Evolutionary conservation across 2,888 invertebrate genomes (phyloP).

Genomic region (Plebejus anna): DNA sequence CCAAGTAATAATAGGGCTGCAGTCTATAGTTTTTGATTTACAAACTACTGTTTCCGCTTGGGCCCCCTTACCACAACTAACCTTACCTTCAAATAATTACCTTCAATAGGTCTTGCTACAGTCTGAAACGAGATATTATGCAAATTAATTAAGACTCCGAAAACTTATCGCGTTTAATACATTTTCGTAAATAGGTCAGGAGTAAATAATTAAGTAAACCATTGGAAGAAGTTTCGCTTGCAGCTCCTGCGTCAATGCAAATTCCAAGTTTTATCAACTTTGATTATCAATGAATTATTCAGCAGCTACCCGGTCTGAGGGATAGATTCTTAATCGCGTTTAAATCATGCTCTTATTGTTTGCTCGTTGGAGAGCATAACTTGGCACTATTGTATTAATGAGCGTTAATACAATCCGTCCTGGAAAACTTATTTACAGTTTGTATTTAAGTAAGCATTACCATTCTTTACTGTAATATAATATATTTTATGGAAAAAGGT

Average conservation of each 20-base stretch:
- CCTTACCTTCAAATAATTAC: background rate
- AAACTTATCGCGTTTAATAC: background rate
- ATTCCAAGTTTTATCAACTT: conserved; percentile 26
- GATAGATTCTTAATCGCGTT: conserved; percentile 21
- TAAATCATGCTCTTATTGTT: background rate
- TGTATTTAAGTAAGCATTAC: too few relatives aligned
- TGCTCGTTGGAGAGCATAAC: background rate
- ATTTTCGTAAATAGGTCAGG: conserved; percentile 20
- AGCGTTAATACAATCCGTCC: background rate
- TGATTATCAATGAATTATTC: conserved; percentile 27
- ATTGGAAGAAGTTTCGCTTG: conserved; percentile 15
- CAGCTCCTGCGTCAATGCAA: conserved; percentile 25
- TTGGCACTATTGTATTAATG: background rate
- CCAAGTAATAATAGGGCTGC: too few relatives aligned
- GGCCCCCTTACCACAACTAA: too few relatives aligned
- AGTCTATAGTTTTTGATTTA: too few relatives aligned
- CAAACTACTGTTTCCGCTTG: too few relatives aligned
- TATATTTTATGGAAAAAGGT: too few relatives aligned
- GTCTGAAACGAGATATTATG: background rate
- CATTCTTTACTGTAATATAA: too few relatives aligned
- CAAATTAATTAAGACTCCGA: background rate
- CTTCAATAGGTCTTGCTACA: background rate
- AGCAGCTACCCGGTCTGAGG: background rate
- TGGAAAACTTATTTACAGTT: too few relatives aligned
- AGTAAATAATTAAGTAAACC: conserved; percentile 19